Evolutionary conservation across 2,888 invertebrate species (phyloP), one percentile per base, ranked within the genome.

Genomic region (Caenorhabditis sp.): DNA sequence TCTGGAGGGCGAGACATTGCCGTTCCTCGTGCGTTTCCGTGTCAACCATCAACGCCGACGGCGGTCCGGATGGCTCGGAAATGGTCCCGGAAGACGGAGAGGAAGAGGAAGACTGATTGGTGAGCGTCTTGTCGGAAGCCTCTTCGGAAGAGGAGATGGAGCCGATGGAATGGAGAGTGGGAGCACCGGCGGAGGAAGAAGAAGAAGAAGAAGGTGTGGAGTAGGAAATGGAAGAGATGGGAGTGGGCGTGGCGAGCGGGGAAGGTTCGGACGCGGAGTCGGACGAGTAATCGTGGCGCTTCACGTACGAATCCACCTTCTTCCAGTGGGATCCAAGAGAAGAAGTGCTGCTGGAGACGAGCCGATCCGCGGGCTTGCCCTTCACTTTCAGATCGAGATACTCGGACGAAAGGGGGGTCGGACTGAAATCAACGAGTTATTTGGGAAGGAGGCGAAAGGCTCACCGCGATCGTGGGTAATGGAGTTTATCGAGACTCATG

Each of bases 261-360:
- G 45, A 26, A 2, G 55, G 37, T 8, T 37, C 20, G n/a, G 17
- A 5, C 13, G 32, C 26, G 9, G 35, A 20, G 8, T n/a, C 11
- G 55, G 37, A 1, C 43, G 43, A 6, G 2, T 22, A 2, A 5
- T 4, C 46, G 22, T 24, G 13, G n/a, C 9, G 20, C 26, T 24
- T 24, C 46, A 24, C n/a, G 13, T 32, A 9, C 17, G 48, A 22
- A 15, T 58, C 39, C 15, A 52, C 24, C 41, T 43, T 50, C 35
- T 59, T 68, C 68, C 68, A 68, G 58, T 68, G 68, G 3, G 43
- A 7, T 35, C 68, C 68, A 3, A 68, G 56, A 41, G 22, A 9
- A n/a, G n/a, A n/a, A n/a, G n/a, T n/a, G 15, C 48, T 68, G 30
- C 46, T 56, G n/a, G 32, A 13, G n/a, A n/a, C n/a, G n/a, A n/a